Conservation (phyloP, 2,797 vertebrate species). For the Anableps anableps region DNA sequence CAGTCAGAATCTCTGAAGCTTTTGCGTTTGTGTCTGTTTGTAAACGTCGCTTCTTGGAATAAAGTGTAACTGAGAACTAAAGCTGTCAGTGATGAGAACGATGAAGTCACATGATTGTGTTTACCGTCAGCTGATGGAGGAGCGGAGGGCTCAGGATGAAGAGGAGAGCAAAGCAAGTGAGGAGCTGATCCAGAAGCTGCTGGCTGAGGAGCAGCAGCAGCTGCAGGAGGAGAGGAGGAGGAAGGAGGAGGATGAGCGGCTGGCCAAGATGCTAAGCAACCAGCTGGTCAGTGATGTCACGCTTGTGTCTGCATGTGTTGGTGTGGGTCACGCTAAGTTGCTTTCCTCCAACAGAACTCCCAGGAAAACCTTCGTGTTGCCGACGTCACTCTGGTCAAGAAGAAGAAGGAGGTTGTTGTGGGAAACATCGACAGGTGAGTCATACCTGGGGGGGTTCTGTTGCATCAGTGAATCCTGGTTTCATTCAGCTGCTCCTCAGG, state of each 20-base stretch:
- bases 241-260: conserved; percentile 80
- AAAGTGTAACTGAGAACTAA: neutral
- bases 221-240: conserved; percentile 76
- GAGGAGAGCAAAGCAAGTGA: conserved; percentile 89
- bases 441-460: neutral
- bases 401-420: conserved; percentile 34
- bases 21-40: neutral
- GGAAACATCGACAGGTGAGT: conserved; percentile 75
- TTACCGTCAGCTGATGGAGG: conserved; percentile 85
- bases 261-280: conserved; percentile 63
- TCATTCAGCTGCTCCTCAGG: neutral
- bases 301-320: too few relatives aligned
- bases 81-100: too few relatives aligned
- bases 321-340: neutral
- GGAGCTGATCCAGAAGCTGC: conserved; percentile 87
- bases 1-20: neutral
- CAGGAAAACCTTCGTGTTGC: conserved; percentile 23
- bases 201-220: conserved; percentile 85
- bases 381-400: conserved; percentile 50
- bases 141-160: conserved; percentile 85
- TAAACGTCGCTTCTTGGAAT: neutral
- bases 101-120: neutral
- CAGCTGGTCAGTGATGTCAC: conserved; percentile 69
- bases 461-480: neutral
- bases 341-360: conserved; percentile 63